Base-by-base conservation (phyloP, 2,113 vertebrate species). In the Benitochromis conjunctus region DNA sequence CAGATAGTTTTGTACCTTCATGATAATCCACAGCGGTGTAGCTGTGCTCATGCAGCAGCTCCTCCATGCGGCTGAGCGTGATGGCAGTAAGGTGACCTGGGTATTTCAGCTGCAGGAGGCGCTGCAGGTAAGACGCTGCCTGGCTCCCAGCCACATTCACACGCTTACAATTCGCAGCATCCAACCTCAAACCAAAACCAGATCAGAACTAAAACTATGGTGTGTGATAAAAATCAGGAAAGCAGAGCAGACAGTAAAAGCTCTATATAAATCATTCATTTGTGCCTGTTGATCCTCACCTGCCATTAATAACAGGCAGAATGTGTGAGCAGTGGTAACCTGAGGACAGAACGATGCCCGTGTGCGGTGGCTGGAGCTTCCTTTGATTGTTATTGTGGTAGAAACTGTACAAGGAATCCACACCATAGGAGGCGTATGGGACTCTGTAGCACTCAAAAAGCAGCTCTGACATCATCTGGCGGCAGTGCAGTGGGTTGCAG, bases 81-180 rank as follows among this genome's bases (percentile, higher is more conserved):
- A 99, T 96, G 56, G 98, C 97, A 0, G 97, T 96, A 3, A 98
- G 95, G 54, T 99, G 98, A 9, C 97, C 98, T 0, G 98, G 99
- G 58, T 99, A 99, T 83, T 99, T 99, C 4, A 99, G 96, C 94
- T 99, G 99, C 16, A 99, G 97, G 36, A 99, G 97, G 2, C 98
- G 97, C 92, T 99, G 99, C 24, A 99, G 97, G 92, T 99, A 99
- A 0, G 97, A 94, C 2, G 97, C 96, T 9, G 97, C 96, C 34
- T 99, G 98, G 89, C 97, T 98, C 1, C 99, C 99, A 0, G 98
- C 99, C 9, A 99, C 94, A 69, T 99, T 99, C 87, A 99, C 97
- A 9, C 98, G 97, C 77, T 98, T 99, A 92, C 97, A 98, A 91
- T 99, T 97, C 82, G 92, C 96, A 16, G 97, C 97, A 89, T 99